phyloP scores from a whole-genome alignment of 2,888 invertebrate genomes.

The Sarcophaga rosellei region DNA sequence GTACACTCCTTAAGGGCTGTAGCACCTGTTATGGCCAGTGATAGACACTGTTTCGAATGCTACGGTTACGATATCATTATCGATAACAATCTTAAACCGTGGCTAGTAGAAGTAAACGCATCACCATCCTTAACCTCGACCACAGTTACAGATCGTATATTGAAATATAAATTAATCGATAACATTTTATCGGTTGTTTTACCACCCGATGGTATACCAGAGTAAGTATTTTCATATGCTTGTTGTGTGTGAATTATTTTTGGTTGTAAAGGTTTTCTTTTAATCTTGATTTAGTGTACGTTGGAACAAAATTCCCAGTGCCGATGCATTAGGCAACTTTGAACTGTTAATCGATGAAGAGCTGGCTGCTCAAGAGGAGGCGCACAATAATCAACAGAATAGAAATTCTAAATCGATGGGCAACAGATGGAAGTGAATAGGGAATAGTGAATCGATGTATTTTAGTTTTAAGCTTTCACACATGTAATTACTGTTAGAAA shows the following conservation, averaged over 20 bases:
- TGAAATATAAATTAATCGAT: constrained; percentile 96
- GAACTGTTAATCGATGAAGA: constrained; percentile 93
- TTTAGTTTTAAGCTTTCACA: background rate
- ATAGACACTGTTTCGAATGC: constrained; percentile 89
- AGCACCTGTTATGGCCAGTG: constrained; percentile 95
- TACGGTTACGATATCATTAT: constrained; percentile 98
- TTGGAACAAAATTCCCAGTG: constrained; percentile 91
- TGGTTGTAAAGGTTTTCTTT: background rate
- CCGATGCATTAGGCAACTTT: constrained; percentile 91
- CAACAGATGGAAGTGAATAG: constrained; percentile 78
- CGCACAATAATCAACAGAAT: constrained; percentile 65
- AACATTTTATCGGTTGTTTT: constrained; percentile 95
- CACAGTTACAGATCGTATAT: constrained; percentile 95
- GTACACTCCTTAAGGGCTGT: constrained; percentile 97
- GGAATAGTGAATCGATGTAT: background rate
- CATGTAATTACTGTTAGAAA: too few species aligned
- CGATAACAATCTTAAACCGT: constrained; percentile 95
- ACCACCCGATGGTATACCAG: constrained; percentile 93
- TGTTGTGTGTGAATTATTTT: background rate
- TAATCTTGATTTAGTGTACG: constrained; percentile 82
- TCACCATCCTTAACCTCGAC: constrained; percentile 97
- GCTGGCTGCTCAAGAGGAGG: constrained; percentile 78
- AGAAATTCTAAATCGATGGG: constrained; percentile 71
- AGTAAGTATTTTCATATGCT: constrained; percentile 78
- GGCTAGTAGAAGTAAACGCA: constrained; percentile 96